Evolutionary conservation across 1,140 invertebrate species (phyloP).

Genomic region (Helicoverpa armigera): DNA sequence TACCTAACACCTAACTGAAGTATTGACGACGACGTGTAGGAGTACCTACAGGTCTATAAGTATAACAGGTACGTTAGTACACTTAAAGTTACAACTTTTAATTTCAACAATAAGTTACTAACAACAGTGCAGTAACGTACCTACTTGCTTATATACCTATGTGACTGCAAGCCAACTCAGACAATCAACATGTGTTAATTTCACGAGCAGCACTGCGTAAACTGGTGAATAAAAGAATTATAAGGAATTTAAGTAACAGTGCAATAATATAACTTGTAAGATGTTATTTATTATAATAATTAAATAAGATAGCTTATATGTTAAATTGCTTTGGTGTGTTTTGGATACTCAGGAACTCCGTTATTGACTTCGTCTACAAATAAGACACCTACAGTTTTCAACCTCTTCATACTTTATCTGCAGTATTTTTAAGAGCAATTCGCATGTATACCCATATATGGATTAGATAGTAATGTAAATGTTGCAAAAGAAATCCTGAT

Average conservation of each 20-base stretch:
- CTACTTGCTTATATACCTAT: too few relatives aligned
- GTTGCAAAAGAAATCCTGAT: neutral
- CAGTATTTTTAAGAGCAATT: conserved; percentile 1
- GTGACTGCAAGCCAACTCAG: too few relatives aligned
- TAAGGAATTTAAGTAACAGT: conserved; percentile 49
- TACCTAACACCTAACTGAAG: too few relatives aligned
- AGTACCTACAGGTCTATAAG: too few relatives aligned
- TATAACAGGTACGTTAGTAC: too few relatives aligned
- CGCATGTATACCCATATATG: neutral
- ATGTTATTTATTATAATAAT: conserved; percentile 29
- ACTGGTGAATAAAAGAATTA: conserved; percentile 7
- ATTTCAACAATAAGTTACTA: too few relatives aligned
- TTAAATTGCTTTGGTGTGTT: conserved; percentile 67
- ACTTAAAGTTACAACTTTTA: too few relatives aligned
- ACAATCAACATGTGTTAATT: too few relatives aligned
- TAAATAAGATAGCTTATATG: conserved; percentile 60
- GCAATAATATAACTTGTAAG: conserved; percentile 33
- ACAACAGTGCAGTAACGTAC: too few relatives aligned
- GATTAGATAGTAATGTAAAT: neutral
- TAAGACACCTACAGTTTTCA: conserved; percentile 21
- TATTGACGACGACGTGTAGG: too few relatives aligned
- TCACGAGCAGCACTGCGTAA: neutral
- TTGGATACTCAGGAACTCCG: conserved; percentile 35
- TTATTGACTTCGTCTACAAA: conserved; percentile 20
- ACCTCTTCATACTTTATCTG: conserved; percentile 26